Base-by-base conservation (phyloP, 2,113 vertebrate genomes). In the Strix aluco region DNA sequence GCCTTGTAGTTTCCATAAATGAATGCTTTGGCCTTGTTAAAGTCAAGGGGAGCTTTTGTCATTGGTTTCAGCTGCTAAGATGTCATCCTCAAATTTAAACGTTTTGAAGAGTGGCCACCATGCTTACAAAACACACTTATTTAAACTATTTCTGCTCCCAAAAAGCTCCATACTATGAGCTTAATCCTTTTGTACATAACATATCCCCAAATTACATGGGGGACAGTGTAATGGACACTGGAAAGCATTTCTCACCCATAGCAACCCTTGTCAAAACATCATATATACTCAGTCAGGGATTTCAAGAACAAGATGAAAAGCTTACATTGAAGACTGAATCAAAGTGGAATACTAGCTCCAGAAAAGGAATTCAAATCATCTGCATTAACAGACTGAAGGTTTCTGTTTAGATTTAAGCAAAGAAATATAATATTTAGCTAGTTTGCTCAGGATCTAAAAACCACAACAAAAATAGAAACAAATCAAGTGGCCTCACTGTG, bases 261-360 rank as follows among this genome's bases (percentile, higher is more conserved):
- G 70, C 21, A 67, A 15, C 15, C 30, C 27, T 42, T 52, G 40
- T 51, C 47, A 62, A 77, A 84, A 44, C 20, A 27, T 74, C 1
- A 1, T 13, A 6, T 22, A 27, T 34, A 38, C 17, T 0, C 1
- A 25, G 26, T 6, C 29, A 72, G 0, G 0, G 15, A 9, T 52
- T 79, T 81, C 40, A 75, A 61, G 65, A 55, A 42, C 30, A 49
- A 82, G 18, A 34, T 42, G 22, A 82, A 49, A 87, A 87, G 4
- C 84, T 89, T 79, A 32, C 30, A 9, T 17, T 77, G n/a, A 95
- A 72, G 25, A 47, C 18, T 58, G 40, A 25, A 74, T 44, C 22
- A 89, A 49, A 91, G 29, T 36, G 78, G 81, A 80, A 75, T 72
- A 4, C 13, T n/a, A 82, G 27, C 8, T 61, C 27, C 12, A 17